A percentile compares a stretch with the other conserved stretches of the same genome.
Conservation (phyloP, 1,140 invertebrate genomes). For the Teleogryllus occipitalis region DNA sequence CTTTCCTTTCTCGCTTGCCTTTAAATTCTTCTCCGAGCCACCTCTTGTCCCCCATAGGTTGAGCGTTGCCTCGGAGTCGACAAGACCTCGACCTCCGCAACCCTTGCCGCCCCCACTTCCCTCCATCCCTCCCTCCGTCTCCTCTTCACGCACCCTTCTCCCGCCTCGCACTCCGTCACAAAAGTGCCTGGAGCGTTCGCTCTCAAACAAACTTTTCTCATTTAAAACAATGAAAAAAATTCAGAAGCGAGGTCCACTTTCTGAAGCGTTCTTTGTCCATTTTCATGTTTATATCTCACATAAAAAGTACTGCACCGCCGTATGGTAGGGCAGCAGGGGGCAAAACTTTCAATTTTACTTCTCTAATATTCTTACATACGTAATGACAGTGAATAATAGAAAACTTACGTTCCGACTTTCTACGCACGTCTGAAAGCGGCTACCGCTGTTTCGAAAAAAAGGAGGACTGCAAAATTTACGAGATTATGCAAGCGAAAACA, state of each 20-base stretch:
- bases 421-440: too few relatives aligned
- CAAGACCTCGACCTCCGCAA: too few relatives aligned
- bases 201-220: not conserved
- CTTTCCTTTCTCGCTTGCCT: too few relatives aligned
- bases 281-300: not conserved
- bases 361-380: not conserved
- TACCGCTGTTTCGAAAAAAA: not conserved
- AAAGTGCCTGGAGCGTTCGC: not conserved
- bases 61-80: too few relatives aligned
- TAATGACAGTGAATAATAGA: not conserved
- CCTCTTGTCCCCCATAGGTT: too few relatives aligned
- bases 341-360: not conserved
- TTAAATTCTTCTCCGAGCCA: too few relatives aligned
- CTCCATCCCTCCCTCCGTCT: not conserved
- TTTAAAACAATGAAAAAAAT: slow-evolving; percentile 1
- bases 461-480: not conserved
- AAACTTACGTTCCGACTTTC: not conserved
- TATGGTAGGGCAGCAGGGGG: not conserved
- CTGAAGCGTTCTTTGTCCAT: slow-evolving; percentile 3
- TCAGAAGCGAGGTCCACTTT: not conserved
- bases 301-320: not conserved
- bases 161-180: not conserved
- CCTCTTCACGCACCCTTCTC: not conserved
- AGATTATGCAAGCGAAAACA: not conserved
- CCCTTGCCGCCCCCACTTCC: not conserved